Evolutionary conservation across 2,113 vertebrate genomes (phyloP).

Genomic region (Uria lomvia): DNA sequence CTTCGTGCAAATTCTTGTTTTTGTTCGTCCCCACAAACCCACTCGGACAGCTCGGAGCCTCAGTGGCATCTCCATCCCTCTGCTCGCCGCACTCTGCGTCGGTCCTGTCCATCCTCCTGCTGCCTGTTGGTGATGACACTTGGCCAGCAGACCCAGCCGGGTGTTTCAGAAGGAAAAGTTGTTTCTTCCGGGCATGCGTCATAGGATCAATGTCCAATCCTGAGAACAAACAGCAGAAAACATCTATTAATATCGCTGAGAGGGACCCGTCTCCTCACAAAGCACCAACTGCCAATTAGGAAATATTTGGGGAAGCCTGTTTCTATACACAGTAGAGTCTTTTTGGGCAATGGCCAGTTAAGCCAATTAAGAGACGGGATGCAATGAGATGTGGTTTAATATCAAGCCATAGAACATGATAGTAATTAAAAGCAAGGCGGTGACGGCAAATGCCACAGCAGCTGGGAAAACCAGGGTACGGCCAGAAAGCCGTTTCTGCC

Average conservation of each 20-base stretch:
- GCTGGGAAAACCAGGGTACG: neutral
- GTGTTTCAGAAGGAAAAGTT: slow-evolving; percentile 72
- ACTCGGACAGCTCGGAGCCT: neutral
- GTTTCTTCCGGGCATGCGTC: slow-evolving; percentile 79
- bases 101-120: slow-evolving; percentile 68
- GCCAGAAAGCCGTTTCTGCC: neutral
- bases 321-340: neutral
- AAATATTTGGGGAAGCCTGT: neutral
- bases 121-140: slow-evolving; percentile 54
- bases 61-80: slow-evolving; percentile 3
- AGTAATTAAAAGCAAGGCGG: neutral
- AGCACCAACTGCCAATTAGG: neutral
- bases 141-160: slow-evolving; percentile 68
- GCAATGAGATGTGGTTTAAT: neutral
- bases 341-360: slow-evolving; percentile 6
- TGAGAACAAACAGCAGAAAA: slow-evolving; percentile 55
- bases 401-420: neutral
- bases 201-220: slow-evolving; percentile 71
- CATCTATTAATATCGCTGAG: neutral
- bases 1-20: slow-evolving; percentile 42
- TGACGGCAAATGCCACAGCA: neutral
- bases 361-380: slow-evolving; percentile 27
- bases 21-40: slow-evolving; percentile 25
- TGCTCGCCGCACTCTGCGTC: slow-evolving; percentile 37
- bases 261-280: slow-evolving; percentile 3